These are phyloP conservation scores for Mimumesa dahlbomi DNA, from an alignment of 2,888 invertebrate genomes.

Conservation along the genomic window DNA sequence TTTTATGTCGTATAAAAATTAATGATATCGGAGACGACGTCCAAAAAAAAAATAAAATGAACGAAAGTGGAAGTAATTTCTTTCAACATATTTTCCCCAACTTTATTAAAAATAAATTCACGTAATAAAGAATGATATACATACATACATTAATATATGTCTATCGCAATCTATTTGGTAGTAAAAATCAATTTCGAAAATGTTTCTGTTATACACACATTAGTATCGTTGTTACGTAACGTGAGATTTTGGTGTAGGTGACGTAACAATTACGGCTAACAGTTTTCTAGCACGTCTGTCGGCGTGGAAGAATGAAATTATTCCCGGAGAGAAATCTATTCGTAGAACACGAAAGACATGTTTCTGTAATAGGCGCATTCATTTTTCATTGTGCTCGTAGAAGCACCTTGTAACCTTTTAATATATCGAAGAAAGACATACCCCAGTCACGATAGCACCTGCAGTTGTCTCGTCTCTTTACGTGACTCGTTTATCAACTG, in stretches of 20 bases:
- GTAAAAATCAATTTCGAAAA: too few relatives aligned
- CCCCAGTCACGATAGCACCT: conserved; percentile 34
- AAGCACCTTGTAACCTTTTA: conserved; percentile 33
- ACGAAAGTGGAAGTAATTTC: background rate
- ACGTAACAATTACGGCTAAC: too few relatives aligned
- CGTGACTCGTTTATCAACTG: conserved; percentile 41
- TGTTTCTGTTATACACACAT: too few relatives aligned
- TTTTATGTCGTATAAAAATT: background rate
- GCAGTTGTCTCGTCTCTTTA: conserved; percentile 35
- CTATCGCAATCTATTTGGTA: too few relatives aligned
- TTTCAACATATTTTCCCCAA: background rate
- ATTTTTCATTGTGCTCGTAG: conserved; percentile 18
- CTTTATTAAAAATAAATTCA: too few relatives aligned
- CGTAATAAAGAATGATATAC: too few relatives aligned
- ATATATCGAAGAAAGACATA: conserved; percentile 28
- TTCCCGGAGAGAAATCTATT: conserved; percentile 1
- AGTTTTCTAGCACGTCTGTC: background rate
- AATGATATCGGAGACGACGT: too few relatives aligned
- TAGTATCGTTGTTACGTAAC: too few relatives aligned
- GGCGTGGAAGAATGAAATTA: background rate
- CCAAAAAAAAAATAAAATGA: background rate
- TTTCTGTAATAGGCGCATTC: conserved; percentile 22
- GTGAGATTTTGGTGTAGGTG: too few relatives aligned
- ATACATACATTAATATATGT: too few relatives aligned
- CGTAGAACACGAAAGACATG: conserved; percentile 1